Base-by-base conservation (phyloP, 2,113 vertebrate species). In the Clupea harengus region DNA sequence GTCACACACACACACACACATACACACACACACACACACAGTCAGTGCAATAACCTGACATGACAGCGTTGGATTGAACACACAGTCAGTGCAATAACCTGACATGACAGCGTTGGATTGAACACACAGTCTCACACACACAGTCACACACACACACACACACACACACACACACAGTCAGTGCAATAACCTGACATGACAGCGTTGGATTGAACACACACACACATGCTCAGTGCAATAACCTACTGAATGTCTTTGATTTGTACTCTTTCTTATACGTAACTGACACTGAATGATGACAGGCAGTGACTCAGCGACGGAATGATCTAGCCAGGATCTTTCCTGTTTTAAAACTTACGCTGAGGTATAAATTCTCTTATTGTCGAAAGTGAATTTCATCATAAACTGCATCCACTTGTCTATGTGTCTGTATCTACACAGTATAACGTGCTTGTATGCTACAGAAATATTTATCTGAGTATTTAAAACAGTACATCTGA, bases 171-270 rank as follows among this genome's bases (percentile, higher is more conserved):
- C 28, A 32, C 25, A 72, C 28, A 32, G 28, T 32, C 11, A 32
- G 9, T 32, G 1, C 13, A 11, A 32, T 75, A 13, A 13, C 67
- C 67, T 39, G 7, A 72, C 64, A 28, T 25, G 64, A 25, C 64
- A 32, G 64, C 64, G 11, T 10, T 72, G 64, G 8, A 8, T 72
- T 52, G 17, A 75, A 28, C 25, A 32, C 3, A 4, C 10, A 39
- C 2, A n/a, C n/a, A n/a, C n/a, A n/a, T n/a, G n/a, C n/a, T 32
- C 28, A 78, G 32, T 78, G 72, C 72, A 78, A 78, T 78, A 78
- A 78, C 72, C 9, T 78, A 32, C 72, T 78, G 72, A 78, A 78
- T 78, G 72, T 78, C 72, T 78, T 10, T 78, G 28, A 78, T 18
- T 78, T 78, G 15, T 78, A 78, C 32, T 60, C 54, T 64, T n/a